These are phyloP conservation scores for Pangasius larnaudii DNA, from an alignment of 2,797 vertebrate genomes.

Conservation along the genomic window DNA sequence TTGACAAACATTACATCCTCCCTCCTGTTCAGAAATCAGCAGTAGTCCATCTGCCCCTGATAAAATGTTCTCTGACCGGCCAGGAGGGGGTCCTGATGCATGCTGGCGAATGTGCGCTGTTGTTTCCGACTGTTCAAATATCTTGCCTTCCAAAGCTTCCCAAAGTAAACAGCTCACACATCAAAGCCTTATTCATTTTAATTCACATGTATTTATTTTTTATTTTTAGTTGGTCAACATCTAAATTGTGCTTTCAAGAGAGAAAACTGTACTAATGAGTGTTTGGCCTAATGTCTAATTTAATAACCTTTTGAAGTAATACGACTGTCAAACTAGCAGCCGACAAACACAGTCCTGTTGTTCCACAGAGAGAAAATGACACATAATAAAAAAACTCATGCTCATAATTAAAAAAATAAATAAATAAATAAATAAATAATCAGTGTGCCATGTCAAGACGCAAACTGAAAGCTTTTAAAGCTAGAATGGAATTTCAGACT, in stretches of 20 bases:
- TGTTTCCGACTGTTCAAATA: constrained; percentile 14
- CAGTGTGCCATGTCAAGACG: background rate
- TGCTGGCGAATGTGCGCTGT: background rate
- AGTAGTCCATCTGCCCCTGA: constrained; percentile 29
- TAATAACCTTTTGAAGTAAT: constrained; percentile 15
- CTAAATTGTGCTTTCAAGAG: background rate
- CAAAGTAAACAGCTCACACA: constrained; percentile 18
- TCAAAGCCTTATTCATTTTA: constrained; percentile 26
- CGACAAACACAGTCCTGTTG: background rate
- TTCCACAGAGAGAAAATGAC: background rate
- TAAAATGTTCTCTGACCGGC: constrained; percentile 6
- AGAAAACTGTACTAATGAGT: background rate
- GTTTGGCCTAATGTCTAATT: constrained; percentile 9
- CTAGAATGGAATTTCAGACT: constrained; percentile 28
- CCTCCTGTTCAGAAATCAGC: constrained; percentile 20
- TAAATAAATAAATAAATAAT: background rate
- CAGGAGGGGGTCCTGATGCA: background rate
- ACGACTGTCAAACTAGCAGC: constrained; percentile 20
- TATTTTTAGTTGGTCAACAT: background rate
- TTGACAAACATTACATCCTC: background rate
- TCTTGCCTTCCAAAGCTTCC: constrained; percentile 21
- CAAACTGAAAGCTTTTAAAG: constrained; percentile 13
- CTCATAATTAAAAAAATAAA: background rate
- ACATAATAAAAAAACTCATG: background rate
- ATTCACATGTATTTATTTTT: constrained; percentile 27